Conservation (phyloP, 2,888 invertebrate genomes). For the Xanthostigma xanthostigma region DNA sequence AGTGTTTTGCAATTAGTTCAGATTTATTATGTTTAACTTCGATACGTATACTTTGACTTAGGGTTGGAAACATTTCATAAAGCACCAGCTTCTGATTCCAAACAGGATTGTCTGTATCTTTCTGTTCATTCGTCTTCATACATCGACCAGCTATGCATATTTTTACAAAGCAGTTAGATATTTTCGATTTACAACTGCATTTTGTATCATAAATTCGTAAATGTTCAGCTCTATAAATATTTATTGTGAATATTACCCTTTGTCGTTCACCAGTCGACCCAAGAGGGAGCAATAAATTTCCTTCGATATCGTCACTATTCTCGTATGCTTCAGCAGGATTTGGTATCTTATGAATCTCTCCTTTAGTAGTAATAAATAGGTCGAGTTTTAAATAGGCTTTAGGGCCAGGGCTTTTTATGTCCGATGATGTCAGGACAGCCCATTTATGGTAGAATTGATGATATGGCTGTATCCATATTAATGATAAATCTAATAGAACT, state of each 20-base stretch:
- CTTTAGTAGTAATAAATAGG: conserved; percentile 55
- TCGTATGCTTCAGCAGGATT: conserved; percentile 41
- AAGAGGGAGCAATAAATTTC: background rate
- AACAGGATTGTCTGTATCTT: conserved; percentile 43
- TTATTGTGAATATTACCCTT: conserved; percentile 23
- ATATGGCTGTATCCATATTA: conserved; percentile 59
- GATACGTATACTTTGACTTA: conserved; percentile 56
- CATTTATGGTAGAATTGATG: conserved; percentile 77
- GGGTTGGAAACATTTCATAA: conserved; percentile 68
- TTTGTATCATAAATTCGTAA: conserved; percentile 25
- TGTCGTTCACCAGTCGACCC: background rate
- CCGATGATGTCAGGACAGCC: conserved; percentile 58
- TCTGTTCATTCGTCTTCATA: conserved; percentile 42
- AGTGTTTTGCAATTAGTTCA: conserved; percentile 36
- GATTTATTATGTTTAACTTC: conserved; percentile 37
- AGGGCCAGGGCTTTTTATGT: conserved; percentile 27
- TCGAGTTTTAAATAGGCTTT: conserved; percentile 73
- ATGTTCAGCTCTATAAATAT: conserved; percentile 36
- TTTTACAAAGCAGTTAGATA: too few species aligned
- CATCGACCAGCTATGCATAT: conserved; percentile 12
- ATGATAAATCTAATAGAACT: conserved; percentile 45
- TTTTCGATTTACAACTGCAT: conserved; percentile 15
- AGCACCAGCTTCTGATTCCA: conserved; percentile 69
- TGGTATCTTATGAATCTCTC: conserved; percentile 43
- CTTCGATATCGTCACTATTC: conserved; percentile 50